These are phyloP conservation scores for Cheirogaleus medius DNA, from an alignment of 2,113 vertebrate genomes.

Conservation along the genomic window DNA sequence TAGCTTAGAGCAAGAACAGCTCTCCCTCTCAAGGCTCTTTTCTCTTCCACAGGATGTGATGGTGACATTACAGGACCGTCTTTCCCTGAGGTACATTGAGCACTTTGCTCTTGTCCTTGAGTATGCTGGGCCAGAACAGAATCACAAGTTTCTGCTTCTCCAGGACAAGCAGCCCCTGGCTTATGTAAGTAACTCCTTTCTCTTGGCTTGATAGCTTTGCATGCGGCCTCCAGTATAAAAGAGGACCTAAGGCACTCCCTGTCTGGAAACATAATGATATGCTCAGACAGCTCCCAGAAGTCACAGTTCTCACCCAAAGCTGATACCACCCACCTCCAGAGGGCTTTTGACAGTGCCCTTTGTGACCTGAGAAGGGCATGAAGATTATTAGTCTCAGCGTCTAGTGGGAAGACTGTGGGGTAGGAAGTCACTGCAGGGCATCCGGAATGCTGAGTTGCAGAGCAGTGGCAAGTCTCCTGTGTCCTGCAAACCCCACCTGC, in stretches of 20 bases:
- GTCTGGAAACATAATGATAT: constrained; percentile 8
- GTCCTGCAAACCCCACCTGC: background rate
- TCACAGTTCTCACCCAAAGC: background rate
- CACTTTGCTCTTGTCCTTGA: constrained; percentile 98
- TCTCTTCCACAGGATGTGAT: constrained; percentile 92
- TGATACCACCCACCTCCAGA: background rate
- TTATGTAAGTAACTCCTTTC: constrained; percentile 88
- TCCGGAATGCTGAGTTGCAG: background rate
- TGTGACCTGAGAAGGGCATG: background rate
- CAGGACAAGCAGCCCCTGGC: constrained; percentile 97
- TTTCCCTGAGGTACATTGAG: constrained; percentile 97
- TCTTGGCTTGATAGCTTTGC: background rate
- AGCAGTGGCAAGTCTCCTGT: background rate
- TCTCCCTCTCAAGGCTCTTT: constrained; percentile 39
- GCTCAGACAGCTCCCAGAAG: constrained; percentile 17
- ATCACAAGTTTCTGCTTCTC: constrained; percentile 93
- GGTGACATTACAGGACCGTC: constrained; percentile 96
- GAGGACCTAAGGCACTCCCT: background rate
- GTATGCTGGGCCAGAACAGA: constrained; percentile 93
- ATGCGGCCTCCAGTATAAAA: constrained; percentile 11
- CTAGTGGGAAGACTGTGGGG: background rate
- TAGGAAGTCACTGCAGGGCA: background rate
- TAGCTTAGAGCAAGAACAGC: background rate
- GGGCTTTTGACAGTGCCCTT: background rate
- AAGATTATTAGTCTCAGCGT: background rate